A percentile compares a stretch with the other conserved stretches of the same genome.
Conservation (phyloP, 2,113 vertebrate genomes). For the Numenius arquata region DNA sequence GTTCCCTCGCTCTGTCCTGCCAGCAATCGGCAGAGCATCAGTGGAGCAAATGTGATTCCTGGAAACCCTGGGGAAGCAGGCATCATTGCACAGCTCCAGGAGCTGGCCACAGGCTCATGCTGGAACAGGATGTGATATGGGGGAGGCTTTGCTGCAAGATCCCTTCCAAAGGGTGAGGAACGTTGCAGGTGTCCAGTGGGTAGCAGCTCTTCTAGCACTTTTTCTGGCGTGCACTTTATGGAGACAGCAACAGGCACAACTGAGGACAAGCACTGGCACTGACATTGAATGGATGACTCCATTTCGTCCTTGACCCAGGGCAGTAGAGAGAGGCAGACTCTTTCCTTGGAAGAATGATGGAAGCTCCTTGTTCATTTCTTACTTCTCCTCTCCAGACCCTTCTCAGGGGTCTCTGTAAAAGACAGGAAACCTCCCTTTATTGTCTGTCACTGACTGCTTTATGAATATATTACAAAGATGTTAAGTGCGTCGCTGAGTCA, state of each 20-base stretch:
- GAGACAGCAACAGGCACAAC: not conserved
- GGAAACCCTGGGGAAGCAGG: not conserved
- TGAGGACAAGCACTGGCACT: not conserved
- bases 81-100: fast-evolving
- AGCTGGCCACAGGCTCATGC: not conserved
- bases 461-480: not conserved
- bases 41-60: not conserved
- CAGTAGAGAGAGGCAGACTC: not conserved
- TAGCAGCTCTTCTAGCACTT: not conserved
- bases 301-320: not conserved
- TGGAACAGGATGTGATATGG: fast-evolving
- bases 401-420: not conserved
- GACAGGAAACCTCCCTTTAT: not conserved
- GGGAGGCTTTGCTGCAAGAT: not conserved
- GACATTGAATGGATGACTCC: not conserved
- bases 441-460: not conserved
- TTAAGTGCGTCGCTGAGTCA: not conserved
- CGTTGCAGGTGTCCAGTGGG: not conserved
- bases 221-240: fast-evolving
- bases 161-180: not conserved
- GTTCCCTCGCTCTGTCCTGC: not conserved
- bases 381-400: not conserved
- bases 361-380: not conserved
- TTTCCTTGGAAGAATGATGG: fast-evolving
- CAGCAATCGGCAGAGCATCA: fast-evolving